Evolutionary conservation across 2,888 invertebrate species (phyloP).

Genomic region (Phymatocera aterrima): DNA sequence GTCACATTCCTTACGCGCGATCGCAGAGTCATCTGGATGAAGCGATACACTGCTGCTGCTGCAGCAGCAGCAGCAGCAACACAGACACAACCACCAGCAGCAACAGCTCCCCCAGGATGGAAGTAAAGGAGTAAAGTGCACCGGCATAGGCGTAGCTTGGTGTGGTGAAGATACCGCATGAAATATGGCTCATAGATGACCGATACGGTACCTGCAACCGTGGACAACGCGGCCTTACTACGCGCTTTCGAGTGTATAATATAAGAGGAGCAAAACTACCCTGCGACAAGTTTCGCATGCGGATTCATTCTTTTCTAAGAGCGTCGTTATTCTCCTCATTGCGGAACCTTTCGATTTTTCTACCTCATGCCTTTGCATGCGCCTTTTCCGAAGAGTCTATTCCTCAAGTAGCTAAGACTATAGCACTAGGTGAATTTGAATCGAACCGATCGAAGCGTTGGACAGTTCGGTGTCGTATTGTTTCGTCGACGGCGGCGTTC

Average conservation of each 20-base stretch:
- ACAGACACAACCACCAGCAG: background rate
- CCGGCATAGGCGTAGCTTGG: slow-evolving; percentile 64
- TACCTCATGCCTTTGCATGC: background rate
- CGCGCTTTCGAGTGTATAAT: slow-evolving; percentile 14
- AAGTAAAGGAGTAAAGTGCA: slow-evolving; percentile 27
- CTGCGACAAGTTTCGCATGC: slow-evolving; percentile 32
- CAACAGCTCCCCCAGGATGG: slow-evolving; percentile 24
- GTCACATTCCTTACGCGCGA: slow-evolving; percentile 58
- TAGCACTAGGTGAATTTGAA: slow-evolving; percentile 28
- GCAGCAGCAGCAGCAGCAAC: background rate
- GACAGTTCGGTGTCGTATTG: background rate
- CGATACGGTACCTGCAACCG: slow-evolving; percentile 38
- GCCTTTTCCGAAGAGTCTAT: background rate
- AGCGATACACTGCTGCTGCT: slow-evolving; percentile 62
- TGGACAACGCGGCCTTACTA: background rate
- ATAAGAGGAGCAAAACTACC: slow-evolving; percentile 21
- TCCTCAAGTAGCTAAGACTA: background rate
- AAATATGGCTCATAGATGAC: slow-evolving; percentile 67
- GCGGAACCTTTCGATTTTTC: background rate
- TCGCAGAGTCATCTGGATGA: slow-evolving; percentile 63
- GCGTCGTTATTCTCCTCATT: background rate
- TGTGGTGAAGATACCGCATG: slow-evolving; percentile 67
- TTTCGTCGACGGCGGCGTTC: background rate
- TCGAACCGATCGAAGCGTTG: slow-evolving; percentile 11
- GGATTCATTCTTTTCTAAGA: background rate